These are phyloP conservation scores for Carterocephalus palaemon DNA, from an alignment of 2,888 invertebrate genomes.

Conservation along the genomic window DNA sequence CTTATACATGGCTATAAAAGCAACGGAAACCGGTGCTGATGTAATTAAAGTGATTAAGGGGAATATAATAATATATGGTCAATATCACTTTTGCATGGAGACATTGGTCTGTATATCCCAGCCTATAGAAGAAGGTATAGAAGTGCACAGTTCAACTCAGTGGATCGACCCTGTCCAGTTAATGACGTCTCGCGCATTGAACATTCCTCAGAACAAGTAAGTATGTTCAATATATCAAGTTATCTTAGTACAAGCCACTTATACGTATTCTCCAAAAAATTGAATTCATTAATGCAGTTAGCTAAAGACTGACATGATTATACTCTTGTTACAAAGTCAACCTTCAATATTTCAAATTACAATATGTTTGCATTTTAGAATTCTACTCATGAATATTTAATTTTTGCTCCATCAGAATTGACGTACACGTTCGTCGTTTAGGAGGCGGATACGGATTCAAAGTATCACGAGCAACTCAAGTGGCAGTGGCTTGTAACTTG, in stretches of 20 bases:
- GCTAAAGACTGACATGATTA: no score
- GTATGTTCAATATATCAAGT: no score
- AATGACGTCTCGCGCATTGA: slow-evolving; percentile 68
- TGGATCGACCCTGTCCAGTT: slow-evolving; percentile 79
- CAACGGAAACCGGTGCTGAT: slow-evolving; percentile 50
- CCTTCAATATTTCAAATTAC: no score
- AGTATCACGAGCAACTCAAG: slow-evolving; percentile 74
- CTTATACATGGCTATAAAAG: slow-evolving; percentile 22
- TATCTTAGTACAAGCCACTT: no score
- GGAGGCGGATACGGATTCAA: slow-evolving; percentile 89
- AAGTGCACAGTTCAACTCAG: slow-evolving; percentile 82
- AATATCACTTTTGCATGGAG: slow-evolving; percentile 88
- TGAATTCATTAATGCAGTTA: no score
- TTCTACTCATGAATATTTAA: no score
- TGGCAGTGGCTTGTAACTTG: slow-evolving; percentile 81
- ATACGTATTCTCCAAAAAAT: no score
- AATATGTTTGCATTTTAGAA: no score
- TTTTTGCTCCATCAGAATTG: no score
- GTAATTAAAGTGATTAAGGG: slow-evolving; percentile 74
- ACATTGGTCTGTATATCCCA: slow-evolving; percentile 82
- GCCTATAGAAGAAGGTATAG: slow-evolving; percentile 85
- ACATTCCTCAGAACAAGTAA: slow-evolving; percentile 75
- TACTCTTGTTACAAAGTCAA: no score
- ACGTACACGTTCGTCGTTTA: slow-evolving; percentile 77
- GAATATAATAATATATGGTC: slow-evolving; percentile 76